Evolutionary conservation across 2,797 vertebrate species (phyloP), one percentile per base, ranked within the genome.

Genomic region (Spondyliosoma cantharus): DNA sequence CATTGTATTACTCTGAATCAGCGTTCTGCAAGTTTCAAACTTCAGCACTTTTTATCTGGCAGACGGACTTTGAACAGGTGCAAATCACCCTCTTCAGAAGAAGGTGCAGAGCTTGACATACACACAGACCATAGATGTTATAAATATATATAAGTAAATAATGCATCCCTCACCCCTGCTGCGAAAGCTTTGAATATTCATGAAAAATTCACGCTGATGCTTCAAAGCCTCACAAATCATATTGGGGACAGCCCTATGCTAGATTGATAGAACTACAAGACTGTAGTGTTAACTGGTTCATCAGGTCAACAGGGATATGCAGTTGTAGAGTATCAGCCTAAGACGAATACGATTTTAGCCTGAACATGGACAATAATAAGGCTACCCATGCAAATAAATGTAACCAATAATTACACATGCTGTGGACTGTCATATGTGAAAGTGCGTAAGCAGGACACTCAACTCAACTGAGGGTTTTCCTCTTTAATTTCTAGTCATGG

Each of bases 401-500:
- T 24, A 85, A 54, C 29, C 22, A 76, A 58, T 72, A 63, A 74
- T 76, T 66, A 65, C 16, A 81, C 59, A 83, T 50, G 17, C 29
- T 57, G 46, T 37, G 49, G 64, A 49, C 71, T 27, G 45, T 67
- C 62, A 69, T 52, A 66, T 69, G 50, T 69, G 69, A 62, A 75
- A 63, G 22, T 74, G 57, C 48, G 24, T 62, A 71, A 79, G 68
- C 58, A 43, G 49, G 13, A 27, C 50, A 42, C 43, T 64, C 16
- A n/a, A 68, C 56, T 62, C 14, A 1, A 56, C 4, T 71, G 24
- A 76, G 37, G 54, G 82, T 83, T 80, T 70, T 25, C 24, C 52
- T 77, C 62, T 67, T 80, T 80, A 85, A 82, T 89, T 86, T 82
- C 69, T 25, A 83, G 62, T 73, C 80, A 74, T 78, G 61, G 76